A percentile compares a stretch with the other conserved stretches of the same genome.
Evolutionary conservation across 2,797 vertebrate species (phyloP).

Genomic region (Amblyraja radiata): DNA sequence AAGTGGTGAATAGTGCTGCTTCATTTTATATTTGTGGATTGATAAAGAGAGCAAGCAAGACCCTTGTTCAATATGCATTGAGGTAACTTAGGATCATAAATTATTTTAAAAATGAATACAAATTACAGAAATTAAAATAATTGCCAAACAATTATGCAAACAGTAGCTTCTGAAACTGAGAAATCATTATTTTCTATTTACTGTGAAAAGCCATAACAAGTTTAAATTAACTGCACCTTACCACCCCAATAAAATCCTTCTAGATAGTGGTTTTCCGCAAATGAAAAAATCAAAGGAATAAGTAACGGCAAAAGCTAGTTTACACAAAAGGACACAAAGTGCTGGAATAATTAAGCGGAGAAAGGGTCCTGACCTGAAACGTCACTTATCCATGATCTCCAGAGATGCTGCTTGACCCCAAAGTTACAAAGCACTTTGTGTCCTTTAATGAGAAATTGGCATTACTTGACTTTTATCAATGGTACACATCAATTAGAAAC

Average conservation of each 20-base stretch:
- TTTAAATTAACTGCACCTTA: not conserved
- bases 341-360: too few species aligned
- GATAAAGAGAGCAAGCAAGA: not conserved
- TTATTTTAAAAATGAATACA: not conserved
- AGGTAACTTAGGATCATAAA: not conserved
- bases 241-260: not conserved
- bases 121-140: not conserved
- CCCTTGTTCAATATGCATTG: not conserved
- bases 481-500: not conserved
- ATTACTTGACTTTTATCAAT: not conserved
- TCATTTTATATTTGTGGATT: not conserved
- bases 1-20: not conserved
- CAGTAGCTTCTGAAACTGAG: not conserved
- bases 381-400: too few species aligned
- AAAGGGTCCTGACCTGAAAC: too few species aligned
- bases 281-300: too few species aligned
- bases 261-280: too few species aligned
- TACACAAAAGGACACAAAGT: too few species aligned
- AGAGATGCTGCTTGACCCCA: too few species aligned
- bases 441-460: not conserved
- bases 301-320: too few species aligned
- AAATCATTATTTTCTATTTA: not conserved
- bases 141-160: not conserved
- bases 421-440: too few species aligned
- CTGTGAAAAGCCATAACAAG: not conserved